Evolutionary conservation across 2,888 invertebrate species (phyloP).

Genomic region (Limnephilus lunatus): DNA sequence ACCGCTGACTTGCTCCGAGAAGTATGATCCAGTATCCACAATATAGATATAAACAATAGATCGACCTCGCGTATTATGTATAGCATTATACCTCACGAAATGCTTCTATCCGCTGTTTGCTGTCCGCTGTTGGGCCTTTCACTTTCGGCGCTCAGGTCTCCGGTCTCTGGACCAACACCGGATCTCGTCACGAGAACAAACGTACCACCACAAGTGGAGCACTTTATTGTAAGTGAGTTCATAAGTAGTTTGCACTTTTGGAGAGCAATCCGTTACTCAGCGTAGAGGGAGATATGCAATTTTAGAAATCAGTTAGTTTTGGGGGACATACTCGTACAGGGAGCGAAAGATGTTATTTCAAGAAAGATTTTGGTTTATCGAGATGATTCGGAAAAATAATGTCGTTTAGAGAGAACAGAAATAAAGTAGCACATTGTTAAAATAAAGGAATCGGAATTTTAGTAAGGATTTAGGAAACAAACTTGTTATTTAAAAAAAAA

Average conservation of each 20-base stretch:
- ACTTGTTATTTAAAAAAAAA: neutral
- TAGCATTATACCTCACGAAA: neutral
- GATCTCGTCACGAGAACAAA: neutral
- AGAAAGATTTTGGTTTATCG: no score
- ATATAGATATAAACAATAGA: slow-evolving; percentile 22
- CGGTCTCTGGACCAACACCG: neutral
- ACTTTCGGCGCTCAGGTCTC: neutral
- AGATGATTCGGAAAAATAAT: no score
- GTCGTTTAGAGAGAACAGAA: neutral
- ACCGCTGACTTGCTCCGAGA: neutral
- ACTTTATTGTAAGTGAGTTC: neutral
- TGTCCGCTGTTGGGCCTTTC: slow-evolving; percentile 11
- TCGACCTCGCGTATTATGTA: slow-evolving; percentile 11
- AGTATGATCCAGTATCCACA: neutral
- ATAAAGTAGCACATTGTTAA: neutral
- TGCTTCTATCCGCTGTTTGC: neutral
- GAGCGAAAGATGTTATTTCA: no score
- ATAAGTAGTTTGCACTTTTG: neutral
- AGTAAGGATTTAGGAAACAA: neutral
- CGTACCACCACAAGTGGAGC: neutral
- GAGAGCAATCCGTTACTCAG: neutral
- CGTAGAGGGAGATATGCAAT: neutral
- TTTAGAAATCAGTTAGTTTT: neutral
- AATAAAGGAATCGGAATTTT: neutral
- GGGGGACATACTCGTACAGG: no score